Conservation (phyloP, 2,797 vertebrate genomes). For the Lagorchestes hirsutus region DNA sequence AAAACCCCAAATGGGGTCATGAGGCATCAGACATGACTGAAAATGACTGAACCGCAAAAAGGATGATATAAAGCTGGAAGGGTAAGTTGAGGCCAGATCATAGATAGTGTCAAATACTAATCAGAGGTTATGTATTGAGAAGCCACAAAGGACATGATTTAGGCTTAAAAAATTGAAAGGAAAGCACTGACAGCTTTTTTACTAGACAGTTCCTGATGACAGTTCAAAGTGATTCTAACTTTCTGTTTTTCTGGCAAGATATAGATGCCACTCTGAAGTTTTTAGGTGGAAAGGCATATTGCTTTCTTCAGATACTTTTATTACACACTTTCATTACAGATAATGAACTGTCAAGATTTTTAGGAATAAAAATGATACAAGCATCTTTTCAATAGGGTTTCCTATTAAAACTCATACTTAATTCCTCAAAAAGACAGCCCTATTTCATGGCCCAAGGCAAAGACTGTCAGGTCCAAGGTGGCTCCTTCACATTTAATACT, state of each 20-base stretch:
- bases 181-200: constrained; percentile 13
- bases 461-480: constrained; percentile 34
- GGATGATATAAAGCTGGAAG: neutral
- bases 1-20: neutral
- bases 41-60: neutral
- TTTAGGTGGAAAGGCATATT: constrained; percentile 25
- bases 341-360: constrained; percentile 36
- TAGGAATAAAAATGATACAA: constrained; percentile 45
- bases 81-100: neutral
- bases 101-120: neutral
- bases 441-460: constrained; percentile 31
- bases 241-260: constrained; percentile 33
- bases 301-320: constrained; percentile 31
- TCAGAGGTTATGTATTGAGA: neutral
- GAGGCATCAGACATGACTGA: neutral
- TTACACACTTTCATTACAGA: constrained; percentile 30
- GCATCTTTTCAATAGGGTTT: constrained; percentile 18
- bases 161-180: neutral
- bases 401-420: constrained; percentile 40
- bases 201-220: constrained; percentile 2
- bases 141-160: neutral
- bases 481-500: constrained; percentile 14
- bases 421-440: neutral
- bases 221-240: constrained; percentile 29
- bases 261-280: neutral